A percentile compares a stretch with the other conserved stretches of the same genome.
phyloP scores from a whole-genome alignment of 2,888 invertebrate genomes.

The Ornithoptera priamus region DNA sequence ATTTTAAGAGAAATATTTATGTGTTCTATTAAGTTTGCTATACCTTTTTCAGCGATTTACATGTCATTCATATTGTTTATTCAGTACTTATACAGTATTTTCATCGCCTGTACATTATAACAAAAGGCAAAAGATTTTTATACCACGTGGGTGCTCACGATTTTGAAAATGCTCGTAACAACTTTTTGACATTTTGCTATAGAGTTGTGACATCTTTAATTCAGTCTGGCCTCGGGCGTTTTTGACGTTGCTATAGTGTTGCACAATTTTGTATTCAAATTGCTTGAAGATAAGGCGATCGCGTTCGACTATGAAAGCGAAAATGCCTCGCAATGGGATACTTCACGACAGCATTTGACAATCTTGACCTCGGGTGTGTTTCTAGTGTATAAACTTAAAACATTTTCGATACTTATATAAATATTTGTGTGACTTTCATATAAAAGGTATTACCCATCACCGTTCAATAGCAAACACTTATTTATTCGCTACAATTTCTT shows the following conservation, averaged over 20 bases:
- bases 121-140: not conserved
- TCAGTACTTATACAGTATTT: too few relatives aligned
- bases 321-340: constrained; percentile 13
- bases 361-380: not conserved
- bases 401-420: not conserved
- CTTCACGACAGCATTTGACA: constrained; percentile 8
- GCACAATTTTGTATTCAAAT: constrained; percentile 19
- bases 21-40: too few relatives aligned
- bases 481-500: not conserved
- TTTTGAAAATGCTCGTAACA: not conserved
- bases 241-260: constrained; percentile 7
- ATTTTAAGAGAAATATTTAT: too few relatives aligned
- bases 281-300: constrained; percentile 14
- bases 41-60: too few relatives aligned
- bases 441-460: constrained; percentile 1
- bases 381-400: not conserved
- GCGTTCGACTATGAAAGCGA: constrained; percentile 17
- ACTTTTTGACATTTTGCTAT: constrained; percentile 1
- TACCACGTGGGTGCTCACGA: not conserved
- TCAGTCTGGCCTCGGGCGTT: constrained; percentile 10
- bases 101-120: too few relatives aligned
- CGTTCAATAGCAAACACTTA: not conserved
- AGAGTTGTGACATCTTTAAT: constrained; percentile 10
- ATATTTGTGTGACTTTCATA: not conserved
- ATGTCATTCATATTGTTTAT: too few relatives aligned